These are phyloP conservation scores for Neoaliturus tenellus DNA, from an alignment of 2,888 invertebrate genomes.

Conservation along the genomic window DNA sequence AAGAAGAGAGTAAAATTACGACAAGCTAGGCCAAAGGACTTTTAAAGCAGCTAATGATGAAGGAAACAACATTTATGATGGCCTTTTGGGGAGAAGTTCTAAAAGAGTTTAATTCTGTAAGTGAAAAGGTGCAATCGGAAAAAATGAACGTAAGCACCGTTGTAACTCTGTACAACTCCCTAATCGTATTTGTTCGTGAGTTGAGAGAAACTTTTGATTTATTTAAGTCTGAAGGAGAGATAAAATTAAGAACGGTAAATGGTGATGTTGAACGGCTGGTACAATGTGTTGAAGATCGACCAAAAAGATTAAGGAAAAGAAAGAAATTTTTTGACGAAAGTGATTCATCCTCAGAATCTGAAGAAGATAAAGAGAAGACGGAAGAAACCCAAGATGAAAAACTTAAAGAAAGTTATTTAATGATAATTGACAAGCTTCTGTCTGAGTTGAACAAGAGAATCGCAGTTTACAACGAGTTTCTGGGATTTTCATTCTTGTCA, in stretches of 20 bases:
- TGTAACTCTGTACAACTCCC: slow-evolving; percentile 22
- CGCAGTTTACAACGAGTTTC: too few species aligned
- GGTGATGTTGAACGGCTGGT: not conserved
- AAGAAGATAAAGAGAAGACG: slow-evolving; percentile 3
- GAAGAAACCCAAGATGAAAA: slow-evolving; percentile 4
- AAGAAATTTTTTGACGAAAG: slow-evolving; percentile 8
- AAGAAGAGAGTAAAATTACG: slow-evolving; percentile 34
- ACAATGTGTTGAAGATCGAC: slow-evolving; percentile 26
- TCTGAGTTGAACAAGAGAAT: slow-evolving; percentile 29
- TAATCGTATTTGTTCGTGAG: slow-evolving; percentile 30
- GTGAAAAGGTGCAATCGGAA: slow-evolving; percentile 27
- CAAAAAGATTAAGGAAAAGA: slow-evolving; percentile 12
- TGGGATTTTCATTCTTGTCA: slow-evolving; percentile 40
- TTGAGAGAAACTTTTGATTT: slow-evolving; percentile 17
- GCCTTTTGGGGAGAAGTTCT: slow-evolving; percentile 33
- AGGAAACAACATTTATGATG: too few species aligned
- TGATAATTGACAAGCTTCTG: too few species aligned
- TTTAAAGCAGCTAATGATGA: too few species aligned
- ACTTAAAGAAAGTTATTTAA: not conserved
- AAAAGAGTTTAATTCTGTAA: not conserved
- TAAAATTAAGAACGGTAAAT: not conserved
- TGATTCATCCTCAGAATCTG: too few species aligned
- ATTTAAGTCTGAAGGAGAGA: slow-evolving; percentile 28
- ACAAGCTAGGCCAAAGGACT: not conserved
- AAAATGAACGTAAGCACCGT: slow-evolving; percentile 23